Conservation (phyloP, 2,113 vertebrate genomes). For the Gyps fulvus region DNA sequence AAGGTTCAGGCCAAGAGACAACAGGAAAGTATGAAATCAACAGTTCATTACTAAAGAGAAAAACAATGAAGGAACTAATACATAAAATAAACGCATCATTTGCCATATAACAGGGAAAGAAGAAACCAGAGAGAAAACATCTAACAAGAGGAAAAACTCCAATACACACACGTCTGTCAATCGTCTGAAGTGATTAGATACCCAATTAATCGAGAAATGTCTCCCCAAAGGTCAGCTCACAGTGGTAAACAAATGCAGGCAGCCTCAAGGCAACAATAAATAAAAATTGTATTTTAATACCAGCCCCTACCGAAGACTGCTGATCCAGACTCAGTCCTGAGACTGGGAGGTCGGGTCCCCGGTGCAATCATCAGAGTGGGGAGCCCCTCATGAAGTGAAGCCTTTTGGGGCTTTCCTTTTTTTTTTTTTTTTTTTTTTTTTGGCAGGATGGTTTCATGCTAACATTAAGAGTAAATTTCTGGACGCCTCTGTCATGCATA, state of each 20-base stretch:
- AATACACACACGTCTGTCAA: not conserved
- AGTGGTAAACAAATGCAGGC: not conserved
- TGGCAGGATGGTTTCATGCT: not conserved
- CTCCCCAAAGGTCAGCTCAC: not conserved
- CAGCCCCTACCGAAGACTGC: not conserved
- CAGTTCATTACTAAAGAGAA: not conserved
- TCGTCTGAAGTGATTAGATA: not conserved
- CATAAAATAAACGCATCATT: not conserved
- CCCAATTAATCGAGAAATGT: not conserved
- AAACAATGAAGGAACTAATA: not conserved
- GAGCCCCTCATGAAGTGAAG: not conserved
- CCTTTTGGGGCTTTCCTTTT: not conserved
- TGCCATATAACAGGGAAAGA: not conserved
- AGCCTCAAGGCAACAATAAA: not conserved
- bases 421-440: not conserved
- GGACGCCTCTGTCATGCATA: fast-evolving
- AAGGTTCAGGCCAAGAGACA: not conserved
- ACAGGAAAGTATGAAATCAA: not conserved
- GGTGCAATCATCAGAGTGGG: too few relatives aligned
- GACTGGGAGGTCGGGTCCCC: not conserved
- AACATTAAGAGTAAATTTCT: not conserved
- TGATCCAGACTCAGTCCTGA: not conserved
- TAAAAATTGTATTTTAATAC: not conserved
- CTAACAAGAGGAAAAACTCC: not conserved
- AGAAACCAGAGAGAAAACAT: not conserved